Evolutionary conservation across 2,113 vertebrate species (phyloP), one percentile per base, ranked within the genome.

Genomic region (Gymnocephalus cernua): DNA sequence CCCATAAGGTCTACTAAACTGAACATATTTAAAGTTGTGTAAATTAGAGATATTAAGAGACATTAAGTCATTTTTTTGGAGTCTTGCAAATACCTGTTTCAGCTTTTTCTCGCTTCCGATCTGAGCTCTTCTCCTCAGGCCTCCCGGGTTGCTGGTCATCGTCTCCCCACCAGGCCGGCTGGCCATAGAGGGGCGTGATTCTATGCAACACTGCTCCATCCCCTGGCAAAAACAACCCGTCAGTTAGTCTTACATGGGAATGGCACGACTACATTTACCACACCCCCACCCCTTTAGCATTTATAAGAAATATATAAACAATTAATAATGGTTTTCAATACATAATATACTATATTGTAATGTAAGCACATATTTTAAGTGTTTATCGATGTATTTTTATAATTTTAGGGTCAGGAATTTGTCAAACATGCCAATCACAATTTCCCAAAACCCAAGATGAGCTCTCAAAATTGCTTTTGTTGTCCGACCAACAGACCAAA

Each of bases 151-250:
- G 95, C 78, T 96, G 92, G 23, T 97, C 97, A 80, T 94, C 97
- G 16, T 99, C 97, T 61, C 98, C 97, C 98, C 98, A 99, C 98
- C 98, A 99, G 9, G 98, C 96, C 35, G 98, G 98, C 85, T 99
- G 98, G 2, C 98, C 98, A 67, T 99, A 99, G 15, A 99, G 94
- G 1, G 98, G 98, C 0, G 98, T 99, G 19, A 97, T 97, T 80
- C 97, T 96, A 69, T 96, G 96, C 88, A 98, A 73, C 11, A 94
- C 91, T 70, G 96, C 95, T 85, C 94, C 54, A 85, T 99, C 98
- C 91, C 64, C 93, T 94, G 82, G 2, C 71, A 51, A 83, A 87
- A 76, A 62, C 19, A 69, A 58, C 1, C 2, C 0, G 0, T 35
- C 6, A 15, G 12, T 76, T 56, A 45, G 47, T 6, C 23, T 65